phyloP scores from a whole-genome alignment of 2,888 invertebrate species.

The Mongoloraphidia duomilia region DNA sequence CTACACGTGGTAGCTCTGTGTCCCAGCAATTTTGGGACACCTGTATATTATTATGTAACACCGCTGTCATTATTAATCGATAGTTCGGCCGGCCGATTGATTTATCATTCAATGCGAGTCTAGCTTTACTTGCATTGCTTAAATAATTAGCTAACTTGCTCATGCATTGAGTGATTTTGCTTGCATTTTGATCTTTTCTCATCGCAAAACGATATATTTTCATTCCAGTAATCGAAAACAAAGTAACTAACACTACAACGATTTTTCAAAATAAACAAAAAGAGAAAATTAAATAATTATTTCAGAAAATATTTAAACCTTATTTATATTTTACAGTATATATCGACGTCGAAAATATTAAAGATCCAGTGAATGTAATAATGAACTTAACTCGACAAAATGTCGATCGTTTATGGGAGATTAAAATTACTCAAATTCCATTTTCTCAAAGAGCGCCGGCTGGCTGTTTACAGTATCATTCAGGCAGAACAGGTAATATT shows the following conservation, averaged over 20 bases:
- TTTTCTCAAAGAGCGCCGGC: constrained; percentile 64
- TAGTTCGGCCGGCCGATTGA: too few relatives aligned
- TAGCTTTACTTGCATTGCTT: too few relatives aligned
- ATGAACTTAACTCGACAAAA: constrained; percentile 45
- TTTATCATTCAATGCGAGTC: too few relatives aligned
- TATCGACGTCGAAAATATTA: constrained; percentile 44
- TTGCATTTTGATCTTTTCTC: too few relatives aligned
- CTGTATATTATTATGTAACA: too few relatives aligned
- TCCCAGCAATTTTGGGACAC: too few relatives aligned
- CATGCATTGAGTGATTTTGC: too few relatives aligned
- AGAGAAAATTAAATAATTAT: background rate
- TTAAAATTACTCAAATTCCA: constrained; percentile 60
- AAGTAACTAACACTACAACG: background rate
- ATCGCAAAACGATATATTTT: too few relatives aligned
- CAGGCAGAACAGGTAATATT: constrained; percentile 41
- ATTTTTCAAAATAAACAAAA: background rate
- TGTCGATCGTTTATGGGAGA: constrained; percentile 62
- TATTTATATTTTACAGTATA: constrained; percentile 39
- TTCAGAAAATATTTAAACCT: background rate
- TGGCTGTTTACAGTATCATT: constrained; percentile 62
- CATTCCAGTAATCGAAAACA: too few relatives aligned
- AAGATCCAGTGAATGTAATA: constrained; percentile 34
- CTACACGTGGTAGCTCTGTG: too few relatives aligned
- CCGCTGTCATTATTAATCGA: too few relatives aligned
- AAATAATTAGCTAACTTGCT: too few relatives aligned